Conservation (phyloP, 2,797 vertebrate genomes). For the Brotula barbata region DNA sequence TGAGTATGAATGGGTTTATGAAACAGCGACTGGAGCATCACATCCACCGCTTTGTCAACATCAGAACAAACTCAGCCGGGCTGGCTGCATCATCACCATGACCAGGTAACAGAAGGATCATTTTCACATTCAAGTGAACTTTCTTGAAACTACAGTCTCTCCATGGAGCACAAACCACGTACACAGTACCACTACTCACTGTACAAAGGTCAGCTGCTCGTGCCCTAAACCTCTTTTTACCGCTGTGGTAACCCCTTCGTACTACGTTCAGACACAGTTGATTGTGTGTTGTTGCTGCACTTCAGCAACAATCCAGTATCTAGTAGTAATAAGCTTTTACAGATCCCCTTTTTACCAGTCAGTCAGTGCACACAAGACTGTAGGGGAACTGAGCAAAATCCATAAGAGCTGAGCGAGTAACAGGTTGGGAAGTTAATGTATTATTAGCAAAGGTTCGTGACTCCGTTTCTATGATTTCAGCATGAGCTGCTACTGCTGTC, state of each 20-base stretch:
- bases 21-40: slow-evolving; percentile 19
- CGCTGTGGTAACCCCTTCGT: no score
- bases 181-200: slow-evolving; percentile 39
- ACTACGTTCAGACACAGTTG: no score
- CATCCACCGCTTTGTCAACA: background rate
- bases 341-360: no score
- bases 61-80: no score
- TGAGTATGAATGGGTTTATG: slow-evolving; percentile 56
- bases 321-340: no score
- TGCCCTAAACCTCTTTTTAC: no score
- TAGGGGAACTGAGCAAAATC: background rate
- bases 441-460: background rate
- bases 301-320: no score
- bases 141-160: slow-evolving; percentile 26
- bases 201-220: slow-evolving; percentile 44
- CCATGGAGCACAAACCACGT: background rate
- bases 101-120: no score
- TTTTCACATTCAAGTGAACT: slow-evolving; percentile 5
- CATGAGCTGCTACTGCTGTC: background rate
- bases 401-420: background rate
- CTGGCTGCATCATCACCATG: background rate
- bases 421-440: slow-evolving; percentile 2
- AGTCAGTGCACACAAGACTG: no score
- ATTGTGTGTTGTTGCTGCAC: no score
- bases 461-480: slow-evolving; percentile 3